Base-by-base conservation (phyloP, 2,797 vertebrate genomes). In the Cyprinella venusta region DNA sequence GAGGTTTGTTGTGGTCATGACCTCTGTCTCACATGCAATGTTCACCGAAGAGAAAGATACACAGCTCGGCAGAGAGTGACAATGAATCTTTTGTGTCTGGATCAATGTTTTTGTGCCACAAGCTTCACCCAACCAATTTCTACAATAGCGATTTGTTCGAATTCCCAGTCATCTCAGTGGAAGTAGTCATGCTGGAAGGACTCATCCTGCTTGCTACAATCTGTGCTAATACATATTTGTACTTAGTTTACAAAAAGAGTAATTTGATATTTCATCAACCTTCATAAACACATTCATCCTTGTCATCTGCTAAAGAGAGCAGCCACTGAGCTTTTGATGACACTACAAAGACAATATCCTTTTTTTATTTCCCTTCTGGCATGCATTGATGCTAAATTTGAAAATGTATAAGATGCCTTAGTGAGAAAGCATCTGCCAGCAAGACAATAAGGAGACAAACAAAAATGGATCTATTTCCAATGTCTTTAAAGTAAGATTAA, bases 341-440 rank as follows among this genome's bases (percentile, higher is more conserved):
- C 12, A 36, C 45, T 75, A 26, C 42, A 81, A 65, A 75, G 56
- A 65, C 48, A 38, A 65, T 36, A 82, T 82, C 48, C 12, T n/a
- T 50, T 38, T 38, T 75, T 65, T 75, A 65, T 82, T 82, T 75
- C 71, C 45, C 71, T 42, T 67, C 33, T 82, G 71, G 80, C 21
- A 40, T 21, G 33, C 10, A 65, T 56, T 54, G 45, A 54, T 54
- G 63, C 59, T 67, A 61, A 65, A 81, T 40, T 48, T 52, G 69
- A 82, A 65, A 52, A 26, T 38, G 0, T 72, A 81, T 36, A 48
- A 74, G 69, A 81, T 36, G 80, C 40, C 30, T 50, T 74, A 13
- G 80, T 81, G 45, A 64, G 21, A 26, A 40, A 50, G 21, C 56
- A 72, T 52, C 80, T 65, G 70, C 45, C 42, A 26, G 19, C 21